phyloP scores from a whole-genome alignment of 2,113 vertebrate species.

The Puntigrus tetrazona region DNA sequence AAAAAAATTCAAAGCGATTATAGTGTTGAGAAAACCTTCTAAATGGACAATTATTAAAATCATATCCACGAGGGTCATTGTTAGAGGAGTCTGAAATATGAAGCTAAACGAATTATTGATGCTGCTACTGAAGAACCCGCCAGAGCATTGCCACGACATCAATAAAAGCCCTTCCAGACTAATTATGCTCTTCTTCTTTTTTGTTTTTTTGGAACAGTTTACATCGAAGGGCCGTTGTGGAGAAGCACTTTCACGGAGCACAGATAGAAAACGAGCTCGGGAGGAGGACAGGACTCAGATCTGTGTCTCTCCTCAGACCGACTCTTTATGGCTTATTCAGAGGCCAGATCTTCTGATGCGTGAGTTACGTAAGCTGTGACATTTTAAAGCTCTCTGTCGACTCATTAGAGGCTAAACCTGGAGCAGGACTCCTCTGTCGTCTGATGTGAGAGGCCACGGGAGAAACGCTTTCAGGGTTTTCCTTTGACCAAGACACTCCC shows the following conservation, averaged over 20 bases:
- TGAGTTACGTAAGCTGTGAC: slow-evolving; percentile 39
- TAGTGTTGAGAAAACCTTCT: not conserved
- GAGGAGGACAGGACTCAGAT: not conserved
- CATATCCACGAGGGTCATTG: not conserved
- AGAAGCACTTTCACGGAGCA: not conserved
- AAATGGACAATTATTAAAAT: not conserved
- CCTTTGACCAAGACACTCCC: not conserved
- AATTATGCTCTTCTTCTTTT: not conserved
- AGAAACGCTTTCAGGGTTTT: not conserved
- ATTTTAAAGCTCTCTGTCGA: slow-evolving; percentile 40
- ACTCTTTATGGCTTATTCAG: slow-evolving; percentile 35
- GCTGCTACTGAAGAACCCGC: not conserved
- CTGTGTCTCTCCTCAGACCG: too few species aligned
- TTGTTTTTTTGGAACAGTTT: not conserved
- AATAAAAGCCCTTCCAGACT: not conserved
- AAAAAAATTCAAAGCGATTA: not conserved
- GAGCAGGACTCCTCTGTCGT: slow-evolving; percentile 9
- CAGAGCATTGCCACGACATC: not conserved
- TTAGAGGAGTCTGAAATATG: not conserved
- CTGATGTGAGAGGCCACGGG: slow-evolving; percentile 2
- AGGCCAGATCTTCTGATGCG: slow-evolving; percentile 4
- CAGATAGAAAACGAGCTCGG: not conserved
- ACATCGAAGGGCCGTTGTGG: not conserved
- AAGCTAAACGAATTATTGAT: not conserved
- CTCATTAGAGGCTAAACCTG: slow-evolving; percentile 30